phyloP scores from a whole-genome alignment of 2,797 vertebrate genomes.

The Limosa lapponica region DNA sequence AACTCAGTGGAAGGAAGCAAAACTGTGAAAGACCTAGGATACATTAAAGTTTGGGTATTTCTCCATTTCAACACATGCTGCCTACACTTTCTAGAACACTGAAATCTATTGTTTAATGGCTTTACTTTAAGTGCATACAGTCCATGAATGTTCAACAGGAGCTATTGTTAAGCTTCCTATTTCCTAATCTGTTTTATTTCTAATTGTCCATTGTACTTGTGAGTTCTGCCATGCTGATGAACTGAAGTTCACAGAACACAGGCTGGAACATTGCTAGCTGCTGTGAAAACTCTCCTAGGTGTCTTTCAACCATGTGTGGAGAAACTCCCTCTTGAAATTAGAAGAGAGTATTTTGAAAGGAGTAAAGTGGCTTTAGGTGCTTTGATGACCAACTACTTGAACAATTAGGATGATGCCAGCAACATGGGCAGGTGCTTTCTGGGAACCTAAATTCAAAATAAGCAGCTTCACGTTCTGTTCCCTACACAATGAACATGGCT shows the following conservation, averaged over 20 bases:
- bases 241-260: background rate
- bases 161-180: rapidly evolving
- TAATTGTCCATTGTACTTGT: background rate
- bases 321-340: background rate
- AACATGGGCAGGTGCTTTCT: background rate
- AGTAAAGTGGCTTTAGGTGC: background rate
- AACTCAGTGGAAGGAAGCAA: background rate
- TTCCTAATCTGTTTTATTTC: background rate
- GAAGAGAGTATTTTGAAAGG: background rate
- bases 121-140: background rate
- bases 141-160: background rate
- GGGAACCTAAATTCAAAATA: background rate
- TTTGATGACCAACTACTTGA: background rate
- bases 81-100: background rate
- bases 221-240: background rate
- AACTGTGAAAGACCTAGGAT: background rate
- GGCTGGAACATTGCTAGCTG: background rate
- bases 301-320: background rate
- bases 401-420: background rate
- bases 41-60: background rate
- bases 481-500: background rate
- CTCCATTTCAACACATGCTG: background rate
- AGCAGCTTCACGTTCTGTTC: background rate
- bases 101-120: background rate
- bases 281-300: background rate